Percentiles rank a stretch among this genome's conserved stretches.
These are phyloP conservation scores for Xiphias gladius DNA, from an alignment of 2,113 vertebrate genomes.

Conservation along the genomic window DNA sequence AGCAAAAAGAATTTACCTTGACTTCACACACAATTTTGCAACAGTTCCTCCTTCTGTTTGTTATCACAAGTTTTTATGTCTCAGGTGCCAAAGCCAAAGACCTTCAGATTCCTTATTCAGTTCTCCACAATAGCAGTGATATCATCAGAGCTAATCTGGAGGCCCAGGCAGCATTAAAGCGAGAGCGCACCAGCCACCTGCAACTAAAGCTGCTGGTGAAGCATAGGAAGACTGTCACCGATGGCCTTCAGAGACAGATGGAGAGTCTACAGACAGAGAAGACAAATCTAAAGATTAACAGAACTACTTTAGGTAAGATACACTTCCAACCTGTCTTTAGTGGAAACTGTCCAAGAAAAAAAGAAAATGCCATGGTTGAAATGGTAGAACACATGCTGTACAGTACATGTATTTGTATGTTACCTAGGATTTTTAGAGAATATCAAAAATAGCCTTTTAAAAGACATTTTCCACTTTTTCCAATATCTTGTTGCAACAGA, in stretches of 20 bases:
- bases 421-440: neutral
- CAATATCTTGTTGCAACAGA: slow-evolving; percentile 61
- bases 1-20: no score
- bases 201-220: slow-evolving; percentile 42
- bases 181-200: neutral
- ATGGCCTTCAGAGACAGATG: slow-evolving; percentile 53
- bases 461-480: neutral
- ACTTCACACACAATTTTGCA: no score
- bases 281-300: slow-evolving; percentile 33
- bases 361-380: neutral
- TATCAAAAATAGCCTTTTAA: neutral
- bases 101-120: slow-evolving; percentile 30
- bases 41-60: neutral
- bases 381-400: neutral
- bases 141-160: slow-evolving; percentile 34
- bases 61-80: neutral
- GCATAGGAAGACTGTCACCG: slow-evolving; percentile 21
- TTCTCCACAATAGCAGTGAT: slow-evolving; percentile 61
- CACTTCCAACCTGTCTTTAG: neutral
- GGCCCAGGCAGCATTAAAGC: slow-evolving; percentile 35
- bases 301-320: slow-evolving; percentile 51
- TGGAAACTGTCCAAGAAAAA: neutral
- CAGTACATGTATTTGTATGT: neutral
- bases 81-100: slow-evolving; percentile 63
- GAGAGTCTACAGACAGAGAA: slow-evolving; percentile 46